Percentiles rank a stretch among this genome's conserved stretches.
Conservation (phyloP, 2,797 vertebrate species). For the Channa striata region DNA sequence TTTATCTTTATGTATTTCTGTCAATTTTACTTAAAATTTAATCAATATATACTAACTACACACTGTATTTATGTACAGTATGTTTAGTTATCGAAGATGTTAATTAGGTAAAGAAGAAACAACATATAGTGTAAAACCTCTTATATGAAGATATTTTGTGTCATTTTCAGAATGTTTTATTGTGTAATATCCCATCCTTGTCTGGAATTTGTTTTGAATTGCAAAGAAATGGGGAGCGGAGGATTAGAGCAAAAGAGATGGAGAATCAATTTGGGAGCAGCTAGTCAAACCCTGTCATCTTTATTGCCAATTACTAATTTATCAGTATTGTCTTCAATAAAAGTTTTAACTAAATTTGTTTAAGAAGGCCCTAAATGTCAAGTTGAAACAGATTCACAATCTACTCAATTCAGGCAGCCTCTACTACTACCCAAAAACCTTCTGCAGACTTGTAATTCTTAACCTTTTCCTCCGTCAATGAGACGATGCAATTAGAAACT, state of each 20-base stretch:
- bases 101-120: constrained; percentile 28
- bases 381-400: constrained; percentile 23
- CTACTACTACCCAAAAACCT: constrained; percentile 8
- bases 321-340: constrained; percentile 4
- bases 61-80: constrained; percentile 21
- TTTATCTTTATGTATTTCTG: constrained; percentile 11
- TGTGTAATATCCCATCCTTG: constrained; percentile 3
- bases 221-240: not conserved
- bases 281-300: not conserved
- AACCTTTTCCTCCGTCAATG: constrained; percentile 35
- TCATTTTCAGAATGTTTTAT: constrained; percentile 17
- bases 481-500: constrained; percentile 37
- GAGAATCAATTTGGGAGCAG: not conserved
- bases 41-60: not conserved
- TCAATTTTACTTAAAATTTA: not conserved
- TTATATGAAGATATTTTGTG: constrained; percentile 30
- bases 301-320: constrained; percentile 1
- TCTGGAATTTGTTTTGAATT: constrained; percentile 15
- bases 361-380: constrained; percentile 40
- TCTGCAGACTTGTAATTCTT: constrained; percentile 12
- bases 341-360: constrained; percentile 27
- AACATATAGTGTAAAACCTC: constrained; percentile 4
- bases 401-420: constrained; percentile 15
- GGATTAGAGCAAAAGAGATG: not conserved
- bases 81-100: constrained; percentile 25